Percentiles rank a stretch among this genome's conserved stretches.
Evolutionary conservation across 2,797 vertebrate species (phyloP).

Genomic region (Karalla daura): DNA sequence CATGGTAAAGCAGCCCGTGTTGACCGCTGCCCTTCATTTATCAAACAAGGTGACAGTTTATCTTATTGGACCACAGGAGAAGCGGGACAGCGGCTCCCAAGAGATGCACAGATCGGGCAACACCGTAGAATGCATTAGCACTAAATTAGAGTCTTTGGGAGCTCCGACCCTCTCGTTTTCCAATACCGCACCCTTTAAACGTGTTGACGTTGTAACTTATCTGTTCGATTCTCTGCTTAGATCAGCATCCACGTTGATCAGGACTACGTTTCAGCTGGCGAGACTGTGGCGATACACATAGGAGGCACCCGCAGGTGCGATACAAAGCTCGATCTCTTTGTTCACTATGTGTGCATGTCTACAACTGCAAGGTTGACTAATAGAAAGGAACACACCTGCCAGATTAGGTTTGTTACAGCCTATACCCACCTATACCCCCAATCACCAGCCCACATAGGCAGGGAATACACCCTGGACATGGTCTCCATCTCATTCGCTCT

Average conservation of each 20-base stretch:
- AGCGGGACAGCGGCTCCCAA: conserved; percentile 54
- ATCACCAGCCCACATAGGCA: no score
- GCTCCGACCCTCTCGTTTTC: not conserved
- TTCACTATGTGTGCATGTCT: not conserved
- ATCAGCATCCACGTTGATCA: not conserved
- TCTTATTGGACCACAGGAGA: conserved; percentile 80
- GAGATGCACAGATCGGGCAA: conserved; percentile 55
- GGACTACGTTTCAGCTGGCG: no score
- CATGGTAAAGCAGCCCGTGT: conserved; percentile 83
- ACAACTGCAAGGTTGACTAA: not conserved
- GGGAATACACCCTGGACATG: no score
- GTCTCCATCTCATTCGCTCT: no score
- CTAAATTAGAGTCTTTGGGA: conserved; percentile 12
- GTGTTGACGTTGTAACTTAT: not conserved
- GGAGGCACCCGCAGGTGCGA: no score
- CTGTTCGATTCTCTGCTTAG: not conserved
- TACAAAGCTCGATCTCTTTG: no score
- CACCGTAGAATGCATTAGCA: conserved; percentile 32
- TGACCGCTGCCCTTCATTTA: conserved; percentile 79
- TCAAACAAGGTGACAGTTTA: conserved; percentile 83
- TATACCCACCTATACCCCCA: not conserved
- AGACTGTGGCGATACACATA: no score
- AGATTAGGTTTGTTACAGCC: not conserved
- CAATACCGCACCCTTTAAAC: not conserved
- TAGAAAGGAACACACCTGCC: not conserved